These are phyloP conservation scores for Boleophthalmus pectinirostris DNA, from an alignment of 2,113 vertebrate genomes.

Conservation along the genomic window DNA sequence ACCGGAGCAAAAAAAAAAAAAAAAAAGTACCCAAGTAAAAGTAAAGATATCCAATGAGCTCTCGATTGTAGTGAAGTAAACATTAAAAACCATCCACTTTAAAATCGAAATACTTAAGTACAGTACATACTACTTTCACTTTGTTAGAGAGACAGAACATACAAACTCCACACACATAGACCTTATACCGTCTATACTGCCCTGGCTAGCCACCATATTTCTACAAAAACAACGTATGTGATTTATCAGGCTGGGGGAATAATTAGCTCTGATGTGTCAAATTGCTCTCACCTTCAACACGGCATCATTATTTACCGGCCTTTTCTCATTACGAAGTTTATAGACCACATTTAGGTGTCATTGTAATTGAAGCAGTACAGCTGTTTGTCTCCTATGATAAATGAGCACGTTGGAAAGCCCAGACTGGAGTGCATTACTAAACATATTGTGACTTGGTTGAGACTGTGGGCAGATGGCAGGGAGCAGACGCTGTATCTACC, in stretches of 20 bases:
- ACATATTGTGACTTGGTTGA: conserved; percentile 1
- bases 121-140: too few relatives aligned
- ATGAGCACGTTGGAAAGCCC: neutral
- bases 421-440: conserved; percentile 1
- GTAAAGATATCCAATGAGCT: too few relatives aligned
- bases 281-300: neutral
- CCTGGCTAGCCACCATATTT: neutral
- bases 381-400: neutral
- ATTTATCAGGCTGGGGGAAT: neutral
- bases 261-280: neutral
- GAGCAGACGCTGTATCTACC: conserved; percentile 24
- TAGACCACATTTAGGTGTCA: neutral
- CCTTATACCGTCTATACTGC: too few relatives aligned
- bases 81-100: too few relatives aligned
- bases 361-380: neutral
- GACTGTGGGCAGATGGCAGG: conserved; percentile 31
- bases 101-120: too few relatives aligned
- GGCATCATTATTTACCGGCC: neutral
- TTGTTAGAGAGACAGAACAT: too few relatives aligned
- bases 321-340: neutral
- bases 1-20: too few relatives aligned
- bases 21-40: too few relatives aligned
- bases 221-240: neutral
- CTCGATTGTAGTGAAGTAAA: too few relatives aligned
- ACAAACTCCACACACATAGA: too few relatives aligned